Percentiles rank a stretch among this genome's conserved stretches.
phyloP scores from a whole-genome alignment of 2,113 vertebrate species.

The Tragelaphus imberbis region DNA sequence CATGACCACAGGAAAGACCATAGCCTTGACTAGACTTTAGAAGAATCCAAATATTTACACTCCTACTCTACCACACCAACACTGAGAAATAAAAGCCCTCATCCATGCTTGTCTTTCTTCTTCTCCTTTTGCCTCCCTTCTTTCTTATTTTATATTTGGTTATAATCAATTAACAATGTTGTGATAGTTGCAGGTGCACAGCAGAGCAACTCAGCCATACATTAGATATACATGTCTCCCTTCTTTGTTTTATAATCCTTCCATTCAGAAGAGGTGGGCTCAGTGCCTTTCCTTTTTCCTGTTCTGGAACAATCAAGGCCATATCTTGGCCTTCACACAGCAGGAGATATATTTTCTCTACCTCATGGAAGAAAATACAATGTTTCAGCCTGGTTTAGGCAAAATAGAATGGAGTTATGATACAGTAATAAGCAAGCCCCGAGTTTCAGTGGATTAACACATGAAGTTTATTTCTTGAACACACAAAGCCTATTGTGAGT shows the following conservation, averaged over 20 bases:
- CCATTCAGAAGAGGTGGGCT: not conserved
- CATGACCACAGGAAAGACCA: too few species aligned
- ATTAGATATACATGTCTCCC: not conserved
- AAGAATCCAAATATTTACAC: not conserved
- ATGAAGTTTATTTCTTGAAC: slow-evolving; percentile 4
- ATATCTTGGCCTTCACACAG: not conserved
- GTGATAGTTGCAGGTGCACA: not conserved
- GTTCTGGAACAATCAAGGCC: not conserved
- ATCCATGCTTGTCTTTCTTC: not conserved
- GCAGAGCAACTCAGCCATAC: not conserved
- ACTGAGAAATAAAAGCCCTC: not conserved
- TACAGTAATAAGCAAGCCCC: not conserved
- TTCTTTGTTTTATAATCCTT: not conserved
- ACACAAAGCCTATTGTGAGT: not conserved
- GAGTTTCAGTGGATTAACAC: not conserved
- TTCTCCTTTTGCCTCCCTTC: not conserved
- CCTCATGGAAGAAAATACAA: not conserved
- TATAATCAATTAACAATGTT: not conserved
- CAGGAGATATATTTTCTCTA: not conserved
- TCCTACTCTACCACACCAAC: not conserved
- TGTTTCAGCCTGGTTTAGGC: not conserved
- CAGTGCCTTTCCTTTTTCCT: not conserved
- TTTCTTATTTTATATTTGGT: not conserved
- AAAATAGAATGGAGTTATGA: not conserved
- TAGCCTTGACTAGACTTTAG: not conserved